Evolutionary conservation across 37 sponge, comb jelly and placozoan species (phyloP).

Genomic region (Axinella damicornis): DNA sequence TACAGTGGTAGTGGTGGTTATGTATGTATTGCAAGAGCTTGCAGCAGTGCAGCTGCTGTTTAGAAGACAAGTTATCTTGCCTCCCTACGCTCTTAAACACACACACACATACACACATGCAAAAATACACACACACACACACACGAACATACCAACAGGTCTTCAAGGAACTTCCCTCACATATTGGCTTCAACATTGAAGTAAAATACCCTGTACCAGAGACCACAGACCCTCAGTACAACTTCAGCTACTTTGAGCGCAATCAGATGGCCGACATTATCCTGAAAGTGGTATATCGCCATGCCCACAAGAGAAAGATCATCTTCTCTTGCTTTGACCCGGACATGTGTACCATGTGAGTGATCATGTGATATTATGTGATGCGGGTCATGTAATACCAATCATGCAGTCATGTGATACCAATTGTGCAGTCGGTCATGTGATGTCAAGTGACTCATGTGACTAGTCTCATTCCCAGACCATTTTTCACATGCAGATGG

Average conservation of each 20-base stretch:
- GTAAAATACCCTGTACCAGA: conserved; percentile 60
- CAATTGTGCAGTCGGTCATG: neutral
- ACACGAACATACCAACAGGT: too few species aligned
- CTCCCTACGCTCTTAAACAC: too few species aligned
- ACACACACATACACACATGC: too few species aligned
- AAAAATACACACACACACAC: too few species aligned
- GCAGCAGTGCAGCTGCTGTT: too few species aligned
- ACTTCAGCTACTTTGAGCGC: conserved; percentile 43
- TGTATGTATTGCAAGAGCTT: too few species aligned
- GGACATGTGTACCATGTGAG: conserved; percentile 43
- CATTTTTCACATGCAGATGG: too few species aligned
- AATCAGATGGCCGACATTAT: conserved; percentile 45
- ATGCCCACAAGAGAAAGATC: conserved; percentile 24
- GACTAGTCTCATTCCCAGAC: too few species aligned
- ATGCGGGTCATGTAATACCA: too few species aligned
- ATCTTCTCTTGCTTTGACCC: conserved; percentile 45
- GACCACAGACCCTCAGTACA: neutral
- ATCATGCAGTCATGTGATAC: neutral
- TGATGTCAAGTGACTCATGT: too few species aligned
- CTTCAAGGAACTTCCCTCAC: conserved; percentile 12
- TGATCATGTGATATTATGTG: neutral
- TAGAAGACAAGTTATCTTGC: too few species aligned
- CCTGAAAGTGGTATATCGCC: conserved; percentile 13
- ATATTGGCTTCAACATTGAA: conserved; percentile 59
- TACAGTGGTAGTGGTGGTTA: neutral